Base-by-base conservation (phyloP, 2,113 vertebrate genomes). In the Aegotheles bennettii region DNA sequence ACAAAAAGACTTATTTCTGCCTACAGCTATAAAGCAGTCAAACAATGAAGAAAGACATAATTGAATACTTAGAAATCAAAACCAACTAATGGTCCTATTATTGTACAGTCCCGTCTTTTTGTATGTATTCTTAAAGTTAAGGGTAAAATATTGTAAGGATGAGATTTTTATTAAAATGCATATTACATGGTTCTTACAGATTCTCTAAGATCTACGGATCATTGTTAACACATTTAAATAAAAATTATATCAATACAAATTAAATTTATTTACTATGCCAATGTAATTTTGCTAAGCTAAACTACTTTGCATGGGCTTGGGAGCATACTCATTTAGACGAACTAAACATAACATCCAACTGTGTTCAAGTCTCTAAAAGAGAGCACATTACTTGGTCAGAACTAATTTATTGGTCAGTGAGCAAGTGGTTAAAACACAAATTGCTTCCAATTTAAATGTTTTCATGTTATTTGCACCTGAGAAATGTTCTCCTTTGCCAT, bases 401-500 rank as follows among this genome's bases (percentile, higher is more conserved):
- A 84, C 13, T 75, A 69, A 68, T 57, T 38, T 77, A 65, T 35
- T 48, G 42, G 47, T 93, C 70, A 92, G 71, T 69, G 89, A 68
- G 43, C 36, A 94, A 95, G 25, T 59, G 31, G 47, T 95, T 96
- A 95, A 97, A 95, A 63, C 38, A 43, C 7, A 68, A 69, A 91
- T 20, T 16, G 6, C 25, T 81, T 90, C 26, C 31, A 67, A 85
- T 93, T 95, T 92, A 94, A 93, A 43, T 79, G 8, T 63, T 74
- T 94, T 83, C 17, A 21, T 57, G 29, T 84, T 96, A 96, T 93
- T 96, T 96, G 70, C 60, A 89, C 78, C 90, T 83, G 42, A 94
- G 90, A 95, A 95, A 93, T 76, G 25, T 28, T 96, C 74, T 98
- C 18, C 50, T 88, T 95, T 95, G 60, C 95, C 90, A 94, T 94